Conservation (phyloP, 2,888 invertebrate genomes). For the Cenopis cana region DNA sequence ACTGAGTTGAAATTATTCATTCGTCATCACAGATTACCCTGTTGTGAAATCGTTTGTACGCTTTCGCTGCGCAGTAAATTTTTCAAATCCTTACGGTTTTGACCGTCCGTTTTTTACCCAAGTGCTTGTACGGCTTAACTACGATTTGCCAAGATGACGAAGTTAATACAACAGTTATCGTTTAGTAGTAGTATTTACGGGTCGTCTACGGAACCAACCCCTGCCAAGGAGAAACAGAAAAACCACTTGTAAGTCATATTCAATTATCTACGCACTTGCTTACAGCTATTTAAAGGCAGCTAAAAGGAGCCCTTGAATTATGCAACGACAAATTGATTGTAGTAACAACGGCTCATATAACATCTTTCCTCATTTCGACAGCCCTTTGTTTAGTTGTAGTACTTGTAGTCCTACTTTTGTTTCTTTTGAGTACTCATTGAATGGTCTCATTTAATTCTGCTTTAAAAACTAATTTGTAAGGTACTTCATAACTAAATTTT, state of each 20-base stretch:
- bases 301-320: conserved; percentile 16
- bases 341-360: background rate
- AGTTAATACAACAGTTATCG: conserved; percentile 83
- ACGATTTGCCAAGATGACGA: conserved; percentile 82
- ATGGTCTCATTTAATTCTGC: background rate
- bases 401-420: background rate
- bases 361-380: background rate
- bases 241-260: conserved; percentile 63
- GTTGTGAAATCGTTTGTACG: conserved; percentile 58
- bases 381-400: conserved; percentile 9
- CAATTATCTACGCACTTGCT: conserved; percentile 17
- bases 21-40: conserved; percentile 51
- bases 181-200: conserved; percentile 83
- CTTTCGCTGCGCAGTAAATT: conserved; percentile 67
- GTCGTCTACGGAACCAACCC: conserved; percentile 65
- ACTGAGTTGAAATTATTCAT: conserved; percentile 48
- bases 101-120: conserved; percentile 72
- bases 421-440: background rate
- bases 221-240: conserved; percentile 64
- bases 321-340: conserved; percentile 23
- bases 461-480: background rate
- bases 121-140: conserved; percentile 78
- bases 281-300: conserved; percentile 4
- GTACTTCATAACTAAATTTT: background rate
- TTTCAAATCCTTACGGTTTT: conserved; percentile 62